phyloP scores from a whole-genome alignment of 2,113 vertebrate species.

The Coturnix japonica region DNA sequence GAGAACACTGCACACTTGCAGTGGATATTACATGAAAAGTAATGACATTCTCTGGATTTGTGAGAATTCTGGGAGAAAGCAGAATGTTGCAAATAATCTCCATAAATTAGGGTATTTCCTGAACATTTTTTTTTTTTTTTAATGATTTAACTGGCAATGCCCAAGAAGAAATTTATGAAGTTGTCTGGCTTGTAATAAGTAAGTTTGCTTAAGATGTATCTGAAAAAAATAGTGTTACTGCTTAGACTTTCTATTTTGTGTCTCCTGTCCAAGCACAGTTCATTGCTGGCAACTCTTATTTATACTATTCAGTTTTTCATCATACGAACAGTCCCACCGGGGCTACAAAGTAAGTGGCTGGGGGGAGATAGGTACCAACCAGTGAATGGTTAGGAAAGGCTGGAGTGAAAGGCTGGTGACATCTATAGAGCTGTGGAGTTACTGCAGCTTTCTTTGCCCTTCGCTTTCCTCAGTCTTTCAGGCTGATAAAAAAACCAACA shows the following conservation, averaged over 20 bases:
- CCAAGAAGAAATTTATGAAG: neutral
- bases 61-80: conserved; percentile 26
- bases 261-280: conserved; percentile 7
- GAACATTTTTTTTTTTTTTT: neutral
- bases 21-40: neutral
- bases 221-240: conserved; percentile 5
- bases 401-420: conserved; percentile 38
- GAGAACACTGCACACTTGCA: conserved; percentile 5
- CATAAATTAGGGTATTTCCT: neutral
- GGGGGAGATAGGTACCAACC: neutral
- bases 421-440: conserved; percentile 32
- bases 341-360: neutral
- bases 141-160: conserved; percentile 1
- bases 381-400: neutral
- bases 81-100: conserved; percentile 16
- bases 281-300: conserved; percentile 15
- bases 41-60: neutral
- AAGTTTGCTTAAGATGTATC: conserved; percentile 31
- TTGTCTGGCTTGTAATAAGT: conserved; percentile 14
- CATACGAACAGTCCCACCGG: neutral
- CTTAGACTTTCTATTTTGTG: neutral
- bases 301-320: neutral
- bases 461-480: neutral
- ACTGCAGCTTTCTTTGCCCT: conserved; percentile 15
- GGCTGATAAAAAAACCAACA: neutral